A percentile compares a stretch with the other conserved stretches of the same genome.
These are phyloP conservation scores for Dimorphilus gyrociliatus DNA, from an alignment of 2,888 invertebrate genomes.

Conservation along the genomic window DNA sequence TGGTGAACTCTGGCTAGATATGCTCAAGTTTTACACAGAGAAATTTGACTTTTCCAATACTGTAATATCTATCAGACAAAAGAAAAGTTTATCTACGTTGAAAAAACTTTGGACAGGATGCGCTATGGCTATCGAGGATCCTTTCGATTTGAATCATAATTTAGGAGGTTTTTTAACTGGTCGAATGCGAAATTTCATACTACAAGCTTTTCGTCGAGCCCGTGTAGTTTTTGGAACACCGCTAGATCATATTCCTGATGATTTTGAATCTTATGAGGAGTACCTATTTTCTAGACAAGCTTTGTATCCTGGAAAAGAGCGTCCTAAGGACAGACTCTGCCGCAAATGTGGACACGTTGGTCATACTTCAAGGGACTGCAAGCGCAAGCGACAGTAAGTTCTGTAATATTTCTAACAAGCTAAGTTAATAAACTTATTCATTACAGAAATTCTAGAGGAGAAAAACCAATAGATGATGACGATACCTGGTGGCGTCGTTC, in stretches of 20 bases:
- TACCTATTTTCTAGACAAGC: slow-evolving; percentile 37
- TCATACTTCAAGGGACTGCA: slow-evolving; percentile 42
- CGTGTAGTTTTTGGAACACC: slow-evolving; percentile 34
- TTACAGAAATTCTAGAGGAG: too few species aligned
- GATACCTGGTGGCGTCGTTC: too few species aligned
- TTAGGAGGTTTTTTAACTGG: slow-evolving; percentile 35
- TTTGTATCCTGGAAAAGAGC: slow-evolving; percentile 31
- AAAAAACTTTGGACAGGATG: slow-evolving; percentile 45
- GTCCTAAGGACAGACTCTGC: slow-evolving; percentile 43
- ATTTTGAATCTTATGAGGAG: slow-evolving; percentile 17
- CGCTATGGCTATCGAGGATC: slow-evolving; percentile 47
- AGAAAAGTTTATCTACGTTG: slow-evolving; percentile 38
- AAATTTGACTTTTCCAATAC: slow-evolving; percentile 40
- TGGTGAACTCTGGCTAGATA: slow-evolving; percentile 42
- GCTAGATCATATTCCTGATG: slow-evolving; percentile 5
- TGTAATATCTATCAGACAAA: slow-evolving; percentile 42
- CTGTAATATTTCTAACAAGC: slow-evolving; percentile 3
- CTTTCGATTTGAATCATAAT: slow-evolving; percentile 46
- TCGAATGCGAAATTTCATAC: slow-evolving; percentile 41
- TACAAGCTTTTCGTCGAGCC: slow-evolving; percentile 35
- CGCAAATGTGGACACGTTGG: slow-evolving; percentile 43
- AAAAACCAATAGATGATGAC: too few species aligned
- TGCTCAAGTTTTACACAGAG: slow-evolving; percentile 44
- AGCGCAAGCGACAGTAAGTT: too few species aligned
- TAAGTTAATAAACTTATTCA: too few species aligned